Evolutionary conservation across 2,888 invertebrate species (phyloP), one percentile per base, ranked within the genome.

Genomic region (Drosophila sordidula): DNA sequence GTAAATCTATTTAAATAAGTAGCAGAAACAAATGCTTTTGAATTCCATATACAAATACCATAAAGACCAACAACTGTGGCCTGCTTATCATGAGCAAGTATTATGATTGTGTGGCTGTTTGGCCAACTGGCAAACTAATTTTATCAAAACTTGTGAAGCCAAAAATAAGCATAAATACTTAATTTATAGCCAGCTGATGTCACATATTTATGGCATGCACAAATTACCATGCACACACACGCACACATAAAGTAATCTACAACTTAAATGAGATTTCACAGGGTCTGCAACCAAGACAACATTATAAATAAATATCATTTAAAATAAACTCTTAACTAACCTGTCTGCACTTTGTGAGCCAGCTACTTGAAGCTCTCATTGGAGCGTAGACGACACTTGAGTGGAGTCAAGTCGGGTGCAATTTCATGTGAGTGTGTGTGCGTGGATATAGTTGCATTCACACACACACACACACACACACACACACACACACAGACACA

Each of bases 261-360:
- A 88, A 86, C 80, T 83, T 88, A 82, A 82, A 88, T 83, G 80
- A 83, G 87, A 77, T 86, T 85, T 57, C 49, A 51, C 45, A 12
- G 39, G 45, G 64, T 42, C 41, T 57, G 67, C 54, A 68, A 42
- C 47, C 69, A 66, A 70, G 87, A 70, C 81, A 67, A 66, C 77
- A 78, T 88, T 75, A 88, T 84, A 88, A 84, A 86, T 88, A 84
- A 84, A 84, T 84, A 84, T 78, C 80, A 84, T 84, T 86, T 80
- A 71, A 78, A 88, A 86, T 80, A 82, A 84, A 88, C 89, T 84
- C 78, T 80, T 70, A 80, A 86, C 83, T 86, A 88, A 84, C 83
- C 89, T 88, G 83, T 84, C 89, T 84, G 72, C 83, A 84, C 83
- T 85, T 87, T 85, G 71, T 63, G 68, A 46, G 58, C 56, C 70